Conservation (phyloP, 2,888 invertebrate species). For the Watsonalla binaria region DNA sequence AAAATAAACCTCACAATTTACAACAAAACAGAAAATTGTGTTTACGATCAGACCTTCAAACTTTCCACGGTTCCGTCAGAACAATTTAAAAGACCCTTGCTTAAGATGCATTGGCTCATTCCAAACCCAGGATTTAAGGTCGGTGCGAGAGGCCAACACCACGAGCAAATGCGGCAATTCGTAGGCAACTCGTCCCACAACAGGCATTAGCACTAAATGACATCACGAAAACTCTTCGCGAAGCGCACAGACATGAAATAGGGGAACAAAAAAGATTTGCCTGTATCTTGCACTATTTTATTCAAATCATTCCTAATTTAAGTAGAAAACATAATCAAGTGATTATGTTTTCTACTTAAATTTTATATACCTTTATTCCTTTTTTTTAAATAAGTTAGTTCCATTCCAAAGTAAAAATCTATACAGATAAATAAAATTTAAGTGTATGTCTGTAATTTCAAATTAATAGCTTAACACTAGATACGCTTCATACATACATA, state of each 20-base stretch:
- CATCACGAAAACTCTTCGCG: constrained; percentile 69
- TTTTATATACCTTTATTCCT: no score
- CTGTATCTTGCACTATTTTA: constrained; percentile 39
- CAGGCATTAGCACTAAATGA: constrained; percentile 76
- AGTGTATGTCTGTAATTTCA: no score
- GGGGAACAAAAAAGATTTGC: constrained; percentile 59
- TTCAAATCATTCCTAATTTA: constrained; percentile 22
- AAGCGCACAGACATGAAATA: constrained; percentile 56
- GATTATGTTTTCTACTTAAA: no score
- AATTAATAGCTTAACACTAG: no score
- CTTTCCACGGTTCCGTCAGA: constrained; percentile 47
- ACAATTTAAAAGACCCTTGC: constrained; percentile 64
- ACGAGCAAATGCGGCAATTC: constrained; percentile 69
- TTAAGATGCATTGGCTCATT: constrained; percentile 76
- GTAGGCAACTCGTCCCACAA: constrained; percentile 66
- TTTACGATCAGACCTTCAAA: constrained; percentile 31
- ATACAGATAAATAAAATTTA: no score
- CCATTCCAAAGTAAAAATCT: no score
- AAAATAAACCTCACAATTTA: constrained; percentile 28
- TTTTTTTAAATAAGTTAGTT: no score
- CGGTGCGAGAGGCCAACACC: constrained; percentile 49
- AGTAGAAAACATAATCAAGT: neutral
- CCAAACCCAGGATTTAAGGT: constrained; percentile 68
- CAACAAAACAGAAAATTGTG: constrained; percentile 25
- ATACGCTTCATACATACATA: no score